phyloP scores from a whole-genome alignment of 2,888 invertebrate genomes.

The Aphrophora alni region DNA sequence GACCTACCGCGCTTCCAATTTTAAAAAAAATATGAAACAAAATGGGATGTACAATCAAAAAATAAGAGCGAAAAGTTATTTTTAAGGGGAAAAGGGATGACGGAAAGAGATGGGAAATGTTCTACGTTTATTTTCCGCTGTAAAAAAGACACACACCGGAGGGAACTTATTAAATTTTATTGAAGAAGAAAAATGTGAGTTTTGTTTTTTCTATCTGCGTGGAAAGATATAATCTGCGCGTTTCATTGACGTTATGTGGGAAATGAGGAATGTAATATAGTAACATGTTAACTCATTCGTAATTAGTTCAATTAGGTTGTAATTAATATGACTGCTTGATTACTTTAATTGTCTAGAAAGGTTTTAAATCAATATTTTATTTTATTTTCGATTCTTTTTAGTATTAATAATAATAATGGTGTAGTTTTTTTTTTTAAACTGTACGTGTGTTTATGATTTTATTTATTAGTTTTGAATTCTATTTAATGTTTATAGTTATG shows the following conservation, averaged over 20 bases:
- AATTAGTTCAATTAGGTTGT: too few relatives aligned
- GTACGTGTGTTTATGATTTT: too few relatives aligned
- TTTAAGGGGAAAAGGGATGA: conserved; percentile 32
- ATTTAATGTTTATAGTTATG: too few relatives aligned
- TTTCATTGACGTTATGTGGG: neutral
- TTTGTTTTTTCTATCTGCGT: conserved; percentile 16
- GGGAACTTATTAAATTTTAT: conserved; percentile 44
- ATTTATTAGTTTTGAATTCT: too few relatives aligned
- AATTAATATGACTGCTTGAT: too few relatives aligned
- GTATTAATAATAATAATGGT: too few relatives aligned
- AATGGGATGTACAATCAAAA: conserved; percentile 39
- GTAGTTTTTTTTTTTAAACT: too few relatives aligned
- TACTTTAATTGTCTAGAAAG: too few relatives aligned
- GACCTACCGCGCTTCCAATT: conserved; percentile 39
- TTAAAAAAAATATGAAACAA: conserved; percentile 43
- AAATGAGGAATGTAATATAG: neutral
- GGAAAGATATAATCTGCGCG: neutral
- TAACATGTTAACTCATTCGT: too few relatives aligned
- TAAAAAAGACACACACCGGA: neutral
- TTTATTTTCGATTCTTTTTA: too few relatives aligned
- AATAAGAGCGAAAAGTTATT: conserved; percentile 41
- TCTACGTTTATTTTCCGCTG: conserved; percentile 32
- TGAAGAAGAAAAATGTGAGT: conserved; percentile 30
- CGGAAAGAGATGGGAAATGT: conserved; percentile 2
- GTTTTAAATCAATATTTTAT: too few relatives aligned